Conservation (phyloP, 1,140 invertebrate genomes). For the Drosophila arawakana region DNA sequence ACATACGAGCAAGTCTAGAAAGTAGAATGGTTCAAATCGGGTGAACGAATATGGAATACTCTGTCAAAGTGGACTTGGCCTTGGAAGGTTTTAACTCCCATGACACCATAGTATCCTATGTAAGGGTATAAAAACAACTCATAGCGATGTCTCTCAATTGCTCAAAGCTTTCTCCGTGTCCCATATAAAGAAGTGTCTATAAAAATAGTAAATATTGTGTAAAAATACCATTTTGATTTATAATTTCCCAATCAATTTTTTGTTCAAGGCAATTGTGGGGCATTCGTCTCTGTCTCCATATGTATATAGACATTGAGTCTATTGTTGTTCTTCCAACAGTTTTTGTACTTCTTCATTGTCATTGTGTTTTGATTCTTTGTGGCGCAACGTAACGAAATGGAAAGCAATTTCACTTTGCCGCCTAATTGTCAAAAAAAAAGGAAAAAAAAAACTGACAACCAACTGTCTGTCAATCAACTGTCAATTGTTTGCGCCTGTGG, state of each 20-base stretch:
- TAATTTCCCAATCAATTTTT: constrained; percentile 63
- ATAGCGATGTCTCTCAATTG: constrained; percentile 9
- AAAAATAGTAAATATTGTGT: constrained; percentile 60
- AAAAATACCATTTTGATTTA: constrained; percentile 60
- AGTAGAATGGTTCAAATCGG: too few relatives aligned
- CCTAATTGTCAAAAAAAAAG: constrained; percentile 75
- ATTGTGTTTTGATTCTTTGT: constrained; percentile 4
- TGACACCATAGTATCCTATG: neutral
- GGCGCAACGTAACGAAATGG: constrained; percentile 55
- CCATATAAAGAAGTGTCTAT: constrained; percentile 16
- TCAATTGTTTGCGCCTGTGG: constrained; percentile 60
- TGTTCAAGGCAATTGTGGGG: constrained; percentile 52
- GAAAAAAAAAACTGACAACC: constrained; percentile 54
- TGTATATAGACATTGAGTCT: neutral
- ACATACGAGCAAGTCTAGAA: neutral
- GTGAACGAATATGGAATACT: neutral
- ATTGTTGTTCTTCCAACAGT: neutral
- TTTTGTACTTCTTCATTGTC: constrained; percentile 9
- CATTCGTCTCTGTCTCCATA: constrained; percentile 41
- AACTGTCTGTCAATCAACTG: constrained; percentile 76
- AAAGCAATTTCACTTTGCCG: constrained; percentile 76
- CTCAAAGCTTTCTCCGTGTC: constrained; percentile 27
- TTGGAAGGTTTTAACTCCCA: too few relatives aligned
- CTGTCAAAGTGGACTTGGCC: neutral
- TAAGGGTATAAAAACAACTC: neutral